Conservation (phyloP, 2,888 invertebrate species). For the Agonopterix subpropinquella region DNA sequence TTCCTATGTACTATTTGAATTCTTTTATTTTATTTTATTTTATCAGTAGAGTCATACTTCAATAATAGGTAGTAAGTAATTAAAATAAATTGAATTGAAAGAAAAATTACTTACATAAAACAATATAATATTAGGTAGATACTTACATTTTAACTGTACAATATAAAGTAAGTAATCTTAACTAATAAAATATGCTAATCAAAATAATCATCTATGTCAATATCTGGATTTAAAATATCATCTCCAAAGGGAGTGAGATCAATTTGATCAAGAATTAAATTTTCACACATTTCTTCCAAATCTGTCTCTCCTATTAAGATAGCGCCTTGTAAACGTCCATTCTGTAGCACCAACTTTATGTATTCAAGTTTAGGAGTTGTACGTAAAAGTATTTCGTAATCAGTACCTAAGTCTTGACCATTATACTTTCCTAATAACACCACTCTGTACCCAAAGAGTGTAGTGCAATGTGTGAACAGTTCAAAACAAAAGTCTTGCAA, state of each 20-base stretch:
- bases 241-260: slow-evolving; percentile 93
- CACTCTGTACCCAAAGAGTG: slow-evolving; percentile 95
- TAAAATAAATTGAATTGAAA: too few species aligned
- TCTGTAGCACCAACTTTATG: slow-evolving; percentile 90
- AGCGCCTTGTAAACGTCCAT: slow-evolving; percentile 93
- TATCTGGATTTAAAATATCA: slow-evolving; percentile 94
- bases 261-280: slow-evolving; percentile 95
- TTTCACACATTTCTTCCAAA: slow-evolving; percentile 98
- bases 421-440: slow-evolving; percentile 94
- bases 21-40: too few species aligned
- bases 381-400: slow-evolving; percentile 90
- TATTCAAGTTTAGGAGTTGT: slow-evolving; percentile 88
- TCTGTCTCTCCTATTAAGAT: slow-evolving; percentile 98
- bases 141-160: too few species aligned
- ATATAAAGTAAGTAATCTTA: too few species aligned
- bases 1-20: too few species aligned
- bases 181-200: slow-evolving; percentile 75
- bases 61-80: too few species aligned
- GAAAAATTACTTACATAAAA: too few species aligned
- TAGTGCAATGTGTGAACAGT: slow-evolving; percentile 96
- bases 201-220: slow-evolving; percentile 99
- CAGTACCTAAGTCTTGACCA: slow-evolving; percentile 87
- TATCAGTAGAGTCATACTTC: too few species aligned
- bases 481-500: slow-evolving; percentile 98
- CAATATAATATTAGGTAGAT: too few species aligned